phyloP scores from a whole-genome alignment of 53 echinoderm and acorn worm genomes.

The Actinopyga echinites region DNA sequence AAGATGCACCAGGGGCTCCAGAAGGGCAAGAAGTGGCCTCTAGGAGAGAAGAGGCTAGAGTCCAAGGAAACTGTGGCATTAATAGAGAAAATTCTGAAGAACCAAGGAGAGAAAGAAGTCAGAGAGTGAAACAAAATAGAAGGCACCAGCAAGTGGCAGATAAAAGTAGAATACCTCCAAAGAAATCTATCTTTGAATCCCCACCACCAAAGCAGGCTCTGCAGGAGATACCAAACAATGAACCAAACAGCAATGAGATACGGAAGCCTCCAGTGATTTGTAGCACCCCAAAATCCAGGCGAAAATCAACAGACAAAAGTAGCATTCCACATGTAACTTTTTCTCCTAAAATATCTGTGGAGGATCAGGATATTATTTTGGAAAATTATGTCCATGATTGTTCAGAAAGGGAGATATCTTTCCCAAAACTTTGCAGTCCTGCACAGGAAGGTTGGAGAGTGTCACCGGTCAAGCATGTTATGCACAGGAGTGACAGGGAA shows the following conservation, averaged over 20 bases:
- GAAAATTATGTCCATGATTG: constrained; percentile 90
- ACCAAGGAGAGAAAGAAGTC: constrained; percentile 10
- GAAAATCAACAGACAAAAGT: constrained; percentile 16
- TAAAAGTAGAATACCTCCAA: not conserved
- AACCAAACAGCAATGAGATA: not conserved
- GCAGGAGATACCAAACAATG: constrained; percentile 40
- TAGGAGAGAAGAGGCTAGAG: not conserved
- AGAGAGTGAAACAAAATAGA: constrained; percentile 7
- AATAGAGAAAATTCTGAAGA: not conserved
- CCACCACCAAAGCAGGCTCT: constrained; percentile 28
- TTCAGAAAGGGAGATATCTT: constrained; percentile 76
- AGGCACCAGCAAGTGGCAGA: not conserved
- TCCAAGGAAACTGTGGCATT: not conserved
- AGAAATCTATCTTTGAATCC: not conserved
- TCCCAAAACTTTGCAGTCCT: constrained; percentile 94
- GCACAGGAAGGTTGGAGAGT: constrained; percentile 54
- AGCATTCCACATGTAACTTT: constrained; percentile 58
- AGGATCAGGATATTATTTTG: constrained; percentile 69
- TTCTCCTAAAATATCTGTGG: constrained; percentile 75
- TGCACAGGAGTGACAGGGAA: constrained; percentile 3
- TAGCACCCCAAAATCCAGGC: constrained; percentile 65
- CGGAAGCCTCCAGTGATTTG: not conserved
- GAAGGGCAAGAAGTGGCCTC: not conserved
- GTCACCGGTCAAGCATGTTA: constrained; percentile 78
- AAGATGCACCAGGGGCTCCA: not conserved